Conservation (phyloP, 2,888 invertebrate genomes). For the Formica aserva region DNA sequence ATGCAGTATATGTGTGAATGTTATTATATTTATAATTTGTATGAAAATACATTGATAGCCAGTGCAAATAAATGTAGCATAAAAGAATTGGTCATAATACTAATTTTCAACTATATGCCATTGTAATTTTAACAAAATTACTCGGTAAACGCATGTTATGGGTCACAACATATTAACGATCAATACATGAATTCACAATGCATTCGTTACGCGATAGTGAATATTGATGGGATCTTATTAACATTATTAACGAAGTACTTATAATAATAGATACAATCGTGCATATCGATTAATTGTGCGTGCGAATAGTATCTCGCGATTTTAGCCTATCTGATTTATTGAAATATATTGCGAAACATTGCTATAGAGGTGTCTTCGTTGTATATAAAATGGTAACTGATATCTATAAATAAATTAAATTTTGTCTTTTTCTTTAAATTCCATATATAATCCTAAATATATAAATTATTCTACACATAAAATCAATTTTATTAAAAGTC, state of each 20-base stretch:
- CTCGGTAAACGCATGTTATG: constrained; percentile 33
- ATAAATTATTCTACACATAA: neutral
- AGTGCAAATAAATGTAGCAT: constrained; percentile 25
- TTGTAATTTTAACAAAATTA: constrained; percentile 53
- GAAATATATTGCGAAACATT: neutral
- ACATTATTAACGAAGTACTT: constrained; percentile 24
- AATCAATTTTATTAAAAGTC: neutral
- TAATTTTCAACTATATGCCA: constrained; percentile 18
- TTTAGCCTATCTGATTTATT: neutral
- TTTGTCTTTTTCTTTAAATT: neutral
- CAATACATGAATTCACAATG: constrained; percentile 20
- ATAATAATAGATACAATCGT: constrained; percentile 38
- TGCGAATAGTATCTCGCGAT: constrained; percentile 16
- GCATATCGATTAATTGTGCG: constrained; percentile 27
- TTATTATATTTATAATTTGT: constrained; percentile 37
- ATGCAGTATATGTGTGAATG: neutral
- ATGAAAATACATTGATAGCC: constrained; percentile 22
- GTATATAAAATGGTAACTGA: neutral
- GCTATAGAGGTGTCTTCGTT: neutral
- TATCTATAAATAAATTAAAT: neutral
- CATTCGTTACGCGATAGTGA: constrained; percentile 40
- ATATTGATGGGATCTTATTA: constrained; percentile 44
- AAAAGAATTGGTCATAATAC: constrained; percentile 44
- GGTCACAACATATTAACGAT: constrained; percentile 29
- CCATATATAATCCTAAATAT: neutral